Base-by-base conservation (phyloP, 2,888 invertebrate species). In the Aricia artaxerxes region DNA sequence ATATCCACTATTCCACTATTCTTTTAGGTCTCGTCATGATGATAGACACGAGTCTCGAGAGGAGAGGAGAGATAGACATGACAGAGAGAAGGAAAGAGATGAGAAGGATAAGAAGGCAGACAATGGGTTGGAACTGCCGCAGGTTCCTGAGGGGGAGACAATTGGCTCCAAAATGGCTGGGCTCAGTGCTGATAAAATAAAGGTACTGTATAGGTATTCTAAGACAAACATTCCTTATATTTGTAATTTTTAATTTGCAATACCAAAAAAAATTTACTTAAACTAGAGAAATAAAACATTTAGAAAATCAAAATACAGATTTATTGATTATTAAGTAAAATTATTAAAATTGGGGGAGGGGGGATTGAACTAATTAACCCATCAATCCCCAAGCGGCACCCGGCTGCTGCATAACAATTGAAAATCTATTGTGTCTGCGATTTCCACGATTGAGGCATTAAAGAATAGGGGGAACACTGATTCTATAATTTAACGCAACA, bases 141-240 rank as follows among this genome's bases (percentile, higher is more conserved):
- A 85, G 0, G 80, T 83, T 0, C 82, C 87, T 0, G 90, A 87
- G 0, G 87, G 87, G 1, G 92, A 93, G 81, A 88, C 91, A 0
- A 88, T 92, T 2, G 94, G 93, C 0, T 89, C 90, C 0, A 93
- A 94, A 83, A 93, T 93, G 83, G 86, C 93, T 0, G 93, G 91
- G 0, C 84, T 94, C 4, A 94, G 94, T 82, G 94, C 94, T 3
- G 94, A 94, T 83, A 88, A 93, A 78, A 94, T 95, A 61, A 94
- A 94, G 90, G 94, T 94, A 82, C 73, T 80, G 78, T 57, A 57
- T 9, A 49, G 24, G 24, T 53, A 53, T 11, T 53, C 11, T 13
- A 13, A 53, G 53, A 13, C 13, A 44, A 16, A 16, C 3, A 53
- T 53, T 53, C 13, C 0, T 53, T 2, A 53, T 13, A 53, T 53